Percentiles rank a stretch among this genome's conserved stretches.
These are phyloP conservation scores for Fringilla coelebs DNA, from an alignment of 2,797 vertebrate genomes.

Conservation along the genomic window DNA sequence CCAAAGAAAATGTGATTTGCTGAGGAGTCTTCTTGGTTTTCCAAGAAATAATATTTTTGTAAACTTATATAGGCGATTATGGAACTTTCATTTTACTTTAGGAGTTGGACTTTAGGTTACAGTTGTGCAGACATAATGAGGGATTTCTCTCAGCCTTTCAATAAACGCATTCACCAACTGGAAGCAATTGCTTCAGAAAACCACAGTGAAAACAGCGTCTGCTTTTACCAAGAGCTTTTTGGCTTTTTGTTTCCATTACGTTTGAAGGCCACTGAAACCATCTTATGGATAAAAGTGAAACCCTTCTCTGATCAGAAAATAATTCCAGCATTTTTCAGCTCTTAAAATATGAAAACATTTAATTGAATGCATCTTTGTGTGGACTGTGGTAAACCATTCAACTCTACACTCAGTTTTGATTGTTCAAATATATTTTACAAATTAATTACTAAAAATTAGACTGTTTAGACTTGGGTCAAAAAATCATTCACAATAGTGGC, in stretches of 20 bases:
- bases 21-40: conserved; percentile 46
- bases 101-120: conserved; percentile 31
- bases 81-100: conserved; percentile 10
- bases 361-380: conserved; percentile 21
- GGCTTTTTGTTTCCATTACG: conserved; percentile 37
- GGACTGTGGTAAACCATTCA: background rate
- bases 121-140: conserved; percentile 43
- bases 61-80: conserved; percentile 36
- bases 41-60: conserved; percentile 58
- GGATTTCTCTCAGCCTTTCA: conserved; percentile 47
- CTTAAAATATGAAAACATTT: conserved; percentile 41
- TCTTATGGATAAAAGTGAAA: conserved; percentile 1
- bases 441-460: background rate
- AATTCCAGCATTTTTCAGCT: background rate
- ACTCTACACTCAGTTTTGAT: background rate
- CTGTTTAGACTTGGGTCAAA: background rate
- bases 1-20: conserved; percentile 53
- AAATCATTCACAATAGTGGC: background rate
- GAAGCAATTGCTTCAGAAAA: conserved; percentile 67
- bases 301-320: conserved; percentile 19
- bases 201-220: conserved; percentile 45
- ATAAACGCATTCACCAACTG: conserved; percentile 59
- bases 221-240: conserved; percentile 58
- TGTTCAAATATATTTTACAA: background rate
- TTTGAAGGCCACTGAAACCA: conserved; percentile 47